These are phyloP conservation scores for Pygoscelis antarcticus DNA, from an alignment of 2,113 vertebrate genomes.

Conservation along the genomic window DNA sequence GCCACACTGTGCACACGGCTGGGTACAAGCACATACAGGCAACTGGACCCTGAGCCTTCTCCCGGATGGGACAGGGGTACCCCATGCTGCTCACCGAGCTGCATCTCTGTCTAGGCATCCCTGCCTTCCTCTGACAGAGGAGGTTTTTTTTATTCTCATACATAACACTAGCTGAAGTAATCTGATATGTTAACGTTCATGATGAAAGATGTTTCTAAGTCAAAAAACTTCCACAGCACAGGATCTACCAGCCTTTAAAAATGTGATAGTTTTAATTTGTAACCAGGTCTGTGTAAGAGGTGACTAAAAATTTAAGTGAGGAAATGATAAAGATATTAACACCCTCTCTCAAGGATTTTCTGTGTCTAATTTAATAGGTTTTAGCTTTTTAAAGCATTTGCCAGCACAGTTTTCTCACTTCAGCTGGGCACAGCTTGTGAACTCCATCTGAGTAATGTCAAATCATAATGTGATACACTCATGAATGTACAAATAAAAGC, in stretches of 20 bases:
- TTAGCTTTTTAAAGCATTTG: conserved; percentile 6
- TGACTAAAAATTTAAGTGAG: neutral
- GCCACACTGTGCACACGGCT: accelerated
- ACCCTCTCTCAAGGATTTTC: neutral
- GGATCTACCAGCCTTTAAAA: neutral
- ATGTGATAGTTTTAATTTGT: neutral
- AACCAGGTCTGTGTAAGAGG: neutral
- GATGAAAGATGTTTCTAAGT: neutral
- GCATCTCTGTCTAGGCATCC: neutral
- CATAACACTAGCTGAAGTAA: neutral
- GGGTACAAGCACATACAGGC: neutral
- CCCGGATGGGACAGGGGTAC: neutral
- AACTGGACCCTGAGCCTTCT: neutral
- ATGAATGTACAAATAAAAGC: neutral
- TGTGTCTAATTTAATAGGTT: neutral
- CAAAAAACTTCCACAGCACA: neutral
- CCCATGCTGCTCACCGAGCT: neutral
- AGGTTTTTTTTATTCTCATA: neutral
- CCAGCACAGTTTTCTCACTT: neutral
- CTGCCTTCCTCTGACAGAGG: neutral
- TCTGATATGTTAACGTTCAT: neutral
- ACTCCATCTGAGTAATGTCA: conserved; percentile 18
- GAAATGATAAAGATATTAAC: neutral
- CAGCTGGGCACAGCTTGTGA: neutral
- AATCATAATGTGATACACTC: neutral